Conservation (phyloP, 2,797 vertebrate species). For the Arremon brunneinucha region DNA sequence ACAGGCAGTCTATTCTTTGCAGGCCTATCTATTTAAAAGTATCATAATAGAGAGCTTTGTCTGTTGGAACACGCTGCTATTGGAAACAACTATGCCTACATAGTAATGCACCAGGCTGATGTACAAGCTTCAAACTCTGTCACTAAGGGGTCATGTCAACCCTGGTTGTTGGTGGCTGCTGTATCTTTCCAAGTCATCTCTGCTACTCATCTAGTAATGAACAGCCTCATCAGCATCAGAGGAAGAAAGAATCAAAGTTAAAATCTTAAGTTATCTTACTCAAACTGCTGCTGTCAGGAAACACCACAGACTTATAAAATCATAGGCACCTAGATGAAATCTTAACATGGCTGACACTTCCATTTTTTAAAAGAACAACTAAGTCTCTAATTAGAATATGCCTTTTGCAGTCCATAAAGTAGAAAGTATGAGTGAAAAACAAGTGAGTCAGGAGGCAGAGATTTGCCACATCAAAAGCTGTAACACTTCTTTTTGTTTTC, state of each 20-base stretch:
- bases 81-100: not conserved
- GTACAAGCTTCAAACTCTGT: not conserved
- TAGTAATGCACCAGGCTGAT: not conserved
- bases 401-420: not conserved
- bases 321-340: not conserved
- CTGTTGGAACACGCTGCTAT: not conserved
- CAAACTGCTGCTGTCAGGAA: not conserved
- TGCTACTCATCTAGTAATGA: not conserved
- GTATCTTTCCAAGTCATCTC: not conserved
- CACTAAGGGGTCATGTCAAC: not conserved
- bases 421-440: not conserved
- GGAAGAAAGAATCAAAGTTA: not conserved
- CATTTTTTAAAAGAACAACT: not conserved
- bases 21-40: not conserved
- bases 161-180: not conserved
- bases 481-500: not conserved
- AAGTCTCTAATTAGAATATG: not conserved
- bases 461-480: not conserved
- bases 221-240: not conserved
- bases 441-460: not conserved
- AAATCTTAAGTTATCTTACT: not conserved
- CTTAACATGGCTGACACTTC: not conserved
- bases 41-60: not conserved
- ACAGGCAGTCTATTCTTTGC: not conserved
- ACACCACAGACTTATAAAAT: not conserved